Base-by-base conservation (phyloP, 2,113 vertebrate genomes). In the Corydoras maculifer region DNA sequence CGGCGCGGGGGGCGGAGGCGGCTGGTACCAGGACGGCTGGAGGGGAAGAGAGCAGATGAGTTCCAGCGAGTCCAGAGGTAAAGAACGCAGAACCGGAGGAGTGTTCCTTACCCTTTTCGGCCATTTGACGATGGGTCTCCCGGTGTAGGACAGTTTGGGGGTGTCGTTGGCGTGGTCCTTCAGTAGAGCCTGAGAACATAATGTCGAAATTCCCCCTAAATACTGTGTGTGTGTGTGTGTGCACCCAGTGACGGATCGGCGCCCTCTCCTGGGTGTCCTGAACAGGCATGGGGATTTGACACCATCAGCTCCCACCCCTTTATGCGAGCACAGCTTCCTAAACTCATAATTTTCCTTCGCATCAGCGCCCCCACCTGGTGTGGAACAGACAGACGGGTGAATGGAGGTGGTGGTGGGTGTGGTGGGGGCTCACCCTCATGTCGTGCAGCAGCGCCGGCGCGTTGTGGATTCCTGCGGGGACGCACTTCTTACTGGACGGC, bases 51-150 rank as follows among this genome's bases (percentile, higher is more conserved):
- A 57, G 1, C 18, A 2, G 18, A 25, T 25, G 18, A 25, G 18
- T 25, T 25, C 18, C 18, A 25, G 1, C 18, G 18, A 25, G 18
- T 25, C 18, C 1, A 25, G 1, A 25, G 18, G 18, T 25, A 25
- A 25, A 25, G 18, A 25, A 25, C 18, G 53, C 53, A 55, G 8
- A 13, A 55, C 10, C 49, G 11, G 49, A 50, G 7, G 7, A 8
- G 11, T 1, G 49, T 13, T 9, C 54, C 12, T 95, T 88, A 90
- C 94, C 86, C 95, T 94, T 83, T 93, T 90, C 58, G 96, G 94
- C 96, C 96, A 99, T 90, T 91, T 93, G 77, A 98, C 93, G 73
- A 99, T 98, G 32, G 97, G 96, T 79, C 93, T 78, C 81, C 95
- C 97, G 80, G 93, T 95, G 87, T 95, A 94, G 79, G 94, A 90